Base-by-base conservation (phyloP, 2,797 vertebrate species). In the Benthosema pterotum region DNA sequence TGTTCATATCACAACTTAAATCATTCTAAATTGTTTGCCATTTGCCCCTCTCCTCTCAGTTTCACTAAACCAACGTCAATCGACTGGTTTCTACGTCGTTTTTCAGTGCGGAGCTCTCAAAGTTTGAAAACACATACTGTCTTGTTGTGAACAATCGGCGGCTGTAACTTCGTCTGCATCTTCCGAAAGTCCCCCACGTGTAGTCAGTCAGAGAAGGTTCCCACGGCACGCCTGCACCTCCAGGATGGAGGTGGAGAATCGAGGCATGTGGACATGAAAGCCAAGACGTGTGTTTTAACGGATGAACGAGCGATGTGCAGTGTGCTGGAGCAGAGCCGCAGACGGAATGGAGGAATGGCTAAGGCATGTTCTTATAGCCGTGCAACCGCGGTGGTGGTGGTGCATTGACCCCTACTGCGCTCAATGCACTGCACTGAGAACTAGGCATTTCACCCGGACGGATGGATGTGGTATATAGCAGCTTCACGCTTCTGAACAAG, bases 221-320 rank as follows among this genome's bases (percentile, higher is more conserved):
- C 56, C 61, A 25, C 49, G 43, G 54, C 61, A 25, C 49, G 43
- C 16, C 16, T 50, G 49, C 47, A 28, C 62, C 72, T 71, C 46
- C 72, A 68, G 58, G 49, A n/a, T n/a, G n/a, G n/a, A 58, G 78
- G 75, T 67, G 11, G 52, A 61, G 64, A 65, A 63, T 25, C 22
- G 22, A 46, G 65, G 50, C 56, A 53, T 57, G 69, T 45, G 48
- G 59, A 63, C 52, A 55, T 72, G 49, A 80, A 81, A 83, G 66
- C 56, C 25, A 47, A 57, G 58, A 67, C 57, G 55, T 60, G 59
- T 32, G 43, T 67, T 38, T n/a, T n/a, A n/a, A 52, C 57, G 75
- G 67, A 79, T 71, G 67, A 69, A 75, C 62, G 65, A 69, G 56
- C 72, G 77, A 73, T 74, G 81, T 80, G 69, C 57, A 72, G 51